phyloP scores from a whole-genome alignment of 2,888 invertebrate genomes.

The Cylloceria caligata region DNA sequence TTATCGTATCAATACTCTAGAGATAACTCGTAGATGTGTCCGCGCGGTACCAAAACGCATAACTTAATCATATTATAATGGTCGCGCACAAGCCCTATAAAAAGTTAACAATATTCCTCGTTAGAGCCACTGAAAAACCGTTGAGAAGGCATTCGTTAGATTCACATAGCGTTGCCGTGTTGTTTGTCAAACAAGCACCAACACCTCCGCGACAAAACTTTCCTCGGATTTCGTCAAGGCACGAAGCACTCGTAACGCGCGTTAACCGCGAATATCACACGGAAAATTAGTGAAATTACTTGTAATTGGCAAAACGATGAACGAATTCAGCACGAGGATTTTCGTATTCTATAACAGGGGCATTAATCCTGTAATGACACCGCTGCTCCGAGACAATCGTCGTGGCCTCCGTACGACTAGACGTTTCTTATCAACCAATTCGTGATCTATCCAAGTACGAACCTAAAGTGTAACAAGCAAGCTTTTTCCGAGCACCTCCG shows the following conservation, averaged over 20 bases:
- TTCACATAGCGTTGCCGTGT: slow-evolving; percentile 25
- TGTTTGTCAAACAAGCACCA: slow-evolving; percentile 44
- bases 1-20: slow-evolving; percentile 42
- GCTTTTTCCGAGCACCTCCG: slow-evolving; percentile 41
- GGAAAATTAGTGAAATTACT: background rate
- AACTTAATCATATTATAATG: background rate
- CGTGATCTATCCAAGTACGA: slow-evolving; percentile 52
- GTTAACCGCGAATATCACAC: slow-evolving; percentile 1
- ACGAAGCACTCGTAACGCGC: background rate
- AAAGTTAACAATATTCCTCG: background rate
- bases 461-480: slow-evolving; percentile 56
- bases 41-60: no score
- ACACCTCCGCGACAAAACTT: slow-evolving; percentile 35
- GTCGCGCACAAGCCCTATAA: background rate
- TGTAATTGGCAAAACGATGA: background rate
- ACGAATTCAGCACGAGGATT: background rate
- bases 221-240: background rate
- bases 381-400: background rate
- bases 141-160: slow-evolving; percentile 17
- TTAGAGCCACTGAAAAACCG: slow-evolving; percentile 12
- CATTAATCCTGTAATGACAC: background rate
- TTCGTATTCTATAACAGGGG: background rate
- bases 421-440: slow-evolving; percentile 15
- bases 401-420: slow-evolving; percentile 12
- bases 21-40: slow-evolving; percentile 43